phyloP scores from a whole-genome alignment of 92 coral and sea anemone genomes.

The Siderastrea siderea region DNA sequence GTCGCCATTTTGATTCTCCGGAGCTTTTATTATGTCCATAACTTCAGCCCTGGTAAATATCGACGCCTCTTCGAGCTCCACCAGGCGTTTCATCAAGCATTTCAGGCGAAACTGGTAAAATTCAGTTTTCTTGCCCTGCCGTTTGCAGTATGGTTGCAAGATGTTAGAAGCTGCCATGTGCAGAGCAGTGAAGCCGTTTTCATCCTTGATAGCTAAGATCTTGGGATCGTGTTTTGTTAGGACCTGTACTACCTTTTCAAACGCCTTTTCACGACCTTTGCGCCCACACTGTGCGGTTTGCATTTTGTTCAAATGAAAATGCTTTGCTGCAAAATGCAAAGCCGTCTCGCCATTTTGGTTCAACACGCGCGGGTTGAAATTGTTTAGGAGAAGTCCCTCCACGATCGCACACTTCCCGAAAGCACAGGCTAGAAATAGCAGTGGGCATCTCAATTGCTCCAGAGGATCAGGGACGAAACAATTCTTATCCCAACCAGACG shows the following conservation, averaged over 20 bases:
- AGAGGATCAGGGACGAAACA: slow-evolving; percentile 27
- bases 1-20: not conserved
- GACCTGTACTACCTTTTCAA: not conserved
- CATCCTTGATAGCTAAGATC: slow-evolving; percentile 10
- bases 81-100: slow-evolving; percentile 1
- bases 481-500: slow-evolving; percentile 30
- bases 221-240: slow-evolving; percentile 6
- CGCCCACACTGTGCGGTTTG: too few relatives aligned
- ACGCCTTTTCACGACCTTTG: not conserved
- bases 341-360: slow-evolving; percentile 38
- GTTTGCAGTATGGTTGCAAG: not conserved
- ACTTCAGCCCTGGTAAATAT: slow-evolving; percentile 6
- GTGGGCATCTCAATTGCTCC: slow-evolving; percentile 11
- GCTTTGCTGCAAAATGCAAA: slow-evolving; percentile 12
- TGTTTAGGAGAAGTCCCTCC: slow-evolving; percentile 1
- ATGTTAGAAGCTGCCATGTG: not conserved
- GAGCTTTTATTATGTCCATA: slow-evolving; percentile 6
- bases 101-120: slow-evolving; percentile 4
- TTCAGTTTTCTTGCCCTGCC: not conserved
- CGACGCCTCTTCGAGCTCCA: slow-evolving; percentile 16
- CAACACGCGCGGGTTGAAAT: slow-evolving; percentile 12
- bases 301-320: slow-evolving; percentile 12
- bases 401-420: slow-evolving; percentile 15
- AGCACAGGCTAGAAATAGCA: slow-evolving; percentile 26
- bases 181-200: not conserved